Conservation (phyloP, 2,113 vertebrate genomes). For the Sinocyclocheilus grahami region DNA sequence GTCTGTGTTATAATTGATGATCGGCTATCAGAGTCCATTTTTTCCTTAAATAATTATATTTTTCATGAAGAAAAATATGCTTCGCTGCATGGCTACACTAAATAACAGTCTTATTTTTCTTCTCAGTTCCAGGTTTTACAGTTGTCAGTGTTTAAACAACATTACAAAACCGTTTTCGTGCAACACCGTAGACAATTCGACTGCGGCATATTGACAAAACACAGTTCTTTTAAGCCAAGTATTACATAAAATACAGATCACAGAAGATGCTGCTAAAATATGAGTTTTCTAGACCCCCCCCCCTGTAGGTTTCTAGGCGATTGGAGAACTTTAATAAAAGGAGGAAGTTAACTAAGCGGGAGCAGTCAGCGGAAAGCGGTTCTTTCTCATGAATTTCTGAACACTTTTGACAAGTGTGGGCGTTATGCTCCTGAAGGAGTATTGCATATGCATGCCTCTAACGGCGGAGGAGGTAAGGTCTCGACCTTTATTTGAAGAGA, state of each 20-base stretch:
- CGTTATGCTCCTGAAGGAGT: constrained; percentile 85
- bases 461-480: constrained; percentile 83
- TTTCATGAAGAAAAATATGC: constrained; percentile 2
- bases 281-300: not conserved
- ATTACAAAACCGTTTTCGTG: not conserved
- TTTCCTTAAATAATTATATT: not conserved
- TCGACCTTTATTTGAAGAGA: constrained; percentile 39
- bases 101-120: constrained; percentile 4
- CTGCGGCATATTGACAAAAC: not conserved
- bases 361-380: constrained; percentile 38
- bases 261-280: not conserved
- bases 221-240: not conserved
- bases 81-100: not conserved
- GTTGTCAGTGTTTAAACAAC: not conserved
- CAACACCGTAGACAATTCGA: not conserved
- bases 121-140: not conserved
- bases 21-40: not conserved
- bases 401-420: constrained; percentile 45
- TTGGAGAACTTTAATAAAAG: constrained; percentile 14
- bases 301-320: not conserved
- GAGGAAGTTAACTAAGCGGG: constrained; percentile 43
- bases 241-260: not conserved
- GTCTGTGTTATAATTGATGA: not conserved
- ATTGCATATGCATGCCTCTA: constrained; percentile 85
- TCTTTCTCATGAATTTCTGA: constrained; percentile 47